A percentile compares a stretch with the other conserved stretches of the same genome.
These are phyloP conservation scores for Paracanthobrama guichenoti DNA, from an alignment of 2,113 vertebrate genomes.

Conservation along the genomic window DNA sequence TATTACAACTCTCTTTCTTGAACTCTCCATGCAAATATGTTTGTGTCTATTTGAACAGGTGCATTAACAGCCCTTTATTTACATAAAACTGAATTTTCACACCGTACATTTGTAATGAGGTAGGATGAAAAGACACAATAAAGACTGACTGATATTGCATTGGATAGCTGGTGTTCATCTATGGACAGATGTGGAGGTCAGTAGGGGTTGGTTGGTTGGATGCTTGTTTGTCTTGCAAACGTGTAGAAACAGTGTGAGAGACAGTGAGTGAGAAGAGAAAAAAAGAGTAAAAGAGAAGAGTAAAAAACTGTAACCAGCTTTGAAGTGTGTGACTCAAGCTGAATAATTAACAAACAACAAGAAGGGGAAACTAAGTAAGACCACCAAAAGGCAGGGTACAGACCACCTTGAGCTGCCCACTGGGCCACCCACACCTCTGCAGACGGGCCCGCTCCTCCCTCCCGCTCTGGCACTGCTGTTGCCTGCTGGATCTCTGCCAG, in stretches of 20 bases:
- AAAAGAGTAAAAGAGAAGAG: neutral
- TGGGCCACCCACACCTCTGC: conserved; percentile 39
- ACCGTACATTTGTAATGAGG: too few relatives aligned
- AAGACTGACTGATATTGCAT: neutral
- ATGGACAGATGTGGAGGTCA: neutral
- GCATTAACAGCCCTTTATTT: neutral
- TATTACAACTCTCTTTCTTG: too few relatives aligned
- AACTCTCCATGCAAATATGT: neutral
- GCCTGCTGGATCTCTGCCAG: conserved; percentile 48
- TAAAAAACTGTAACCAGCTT: neutral
- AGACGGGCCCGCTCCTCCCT: conserved; percentile 11
- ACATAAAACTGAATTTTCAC: too few relatives aligned
- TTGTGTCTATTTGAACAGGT: neutral
- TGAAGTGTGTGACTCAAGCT: conserved; percentile 41
- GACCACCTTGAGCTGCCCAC: conserved; percentile 40
- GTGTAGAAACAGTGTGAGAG: conserved; percentile 18
- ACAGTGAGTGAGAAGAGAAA: neutral
- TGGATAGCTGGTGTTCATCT: neutral
- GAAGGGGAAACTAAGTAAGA: conserved; percentile 13
- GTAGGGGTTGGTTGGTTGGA: neutral
- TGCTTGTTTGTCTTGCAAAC: conserved; percentile 16
- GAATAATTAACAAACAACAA: conserved; percentile 33
- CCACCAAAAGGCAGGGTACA: conserved; percentile 19
- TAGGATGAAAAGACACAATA: neutral
- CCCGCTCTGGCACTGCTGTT: neutral